phyloP scores from a whole-genome alignment of 2,797 vertebrate genomes.

The Cynopterus sphinx region DNA sequence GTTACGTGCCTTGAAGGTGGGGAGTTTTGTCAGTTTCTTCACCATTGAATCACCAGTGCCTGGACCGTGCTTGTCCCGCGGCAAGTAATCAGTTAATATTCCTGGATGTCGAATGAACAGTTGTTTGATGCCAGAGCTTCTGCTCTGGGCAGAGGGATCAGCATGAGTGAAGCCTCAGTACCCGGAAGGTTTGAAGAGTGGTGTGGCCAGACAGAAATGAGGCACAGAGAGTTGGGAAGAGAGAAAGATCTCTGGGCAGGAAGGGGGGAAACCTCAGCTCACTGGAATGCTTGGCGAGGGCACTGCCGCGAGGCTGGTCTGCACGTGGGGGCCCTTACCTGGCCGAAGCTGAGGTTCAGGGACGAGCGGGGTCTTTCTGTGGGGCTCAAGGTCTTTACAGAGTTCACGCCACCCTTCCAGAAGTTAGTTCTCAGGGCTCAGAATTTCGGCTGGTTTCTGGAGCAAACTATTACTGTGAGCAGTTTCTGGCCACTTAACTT shows the following conservation, averaged over 20 bases:
- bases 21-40: background rate
- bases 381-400: background rate
- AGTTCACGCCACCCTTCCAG: background rate
- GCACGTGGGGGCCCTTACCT: fast-evolving
- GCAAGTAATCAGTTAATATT: background rate
- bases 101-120: background rate
- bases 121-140: background rate
- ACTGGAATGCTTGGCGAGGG: fast-evolving
- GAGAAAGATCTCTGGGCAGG: background rate
- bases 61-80: background rate
- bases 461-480: background rate
- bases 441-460: background rate
- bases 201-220: background rate
- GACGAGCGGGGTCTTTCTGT: background rate
- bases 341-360: too few species aligned
- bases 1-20: background rate
- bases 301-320: fast-evolving
- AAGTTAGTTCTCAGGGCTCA: background rate
- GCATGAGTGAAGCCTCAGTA: background rate
- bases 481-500: background rate
- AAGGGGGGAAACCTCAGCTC: background rate
- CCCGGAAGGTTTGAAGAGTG: background rate
- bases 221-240: background rate
- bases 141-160: background rate
- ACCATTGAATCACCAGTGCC: background rate